Conservation (phyloP, 2,888 invertebrate species). For the Pyrgus malvae region DNA sequence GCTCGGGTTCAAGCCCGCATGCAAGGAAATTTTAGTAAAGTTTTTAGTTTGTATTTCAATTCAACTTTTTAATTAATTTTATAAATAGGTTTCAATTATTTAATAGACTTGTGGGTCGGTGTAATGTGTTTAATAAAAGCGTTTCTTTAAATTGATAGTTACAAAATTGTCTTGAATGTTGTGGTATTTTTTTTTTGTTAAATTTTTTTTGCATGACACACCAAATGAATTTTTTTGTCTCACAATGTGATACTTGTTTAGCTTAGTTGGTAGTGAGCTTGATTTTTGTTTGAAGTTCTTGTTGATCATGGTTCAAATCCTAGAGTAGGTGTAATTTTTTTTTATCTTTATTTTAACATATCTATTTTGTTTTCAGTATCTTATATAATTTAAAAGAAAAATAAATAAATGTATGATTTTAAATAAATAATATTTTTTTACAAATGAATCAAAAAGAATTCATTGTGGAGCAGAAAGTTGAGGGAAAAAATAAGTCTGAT, state of each 20-base stretch:
- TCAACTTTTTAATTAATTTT: too few relatives aligned
- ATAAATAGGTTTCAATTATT: too few relatives aligned
- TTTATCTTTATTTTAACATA: constrained; percentile 28
- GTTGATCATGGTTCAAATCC: constrained; percentile 34
- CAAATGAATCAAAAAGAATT: constrained; percentile 33
- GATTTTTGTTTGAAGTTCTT: constrained; percentile 7
- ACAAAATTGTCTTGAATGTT: too few relatives aligned
- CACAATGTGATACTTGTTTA: not conserved
- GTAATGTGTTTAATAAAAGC: too few relatives aligned
- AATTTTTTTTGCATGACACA: not conserved
- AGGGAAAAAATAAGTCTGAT: constrained; percentile 28
- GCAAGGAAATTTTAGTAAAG: too few relatives aligned
- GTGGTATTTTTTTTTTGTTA: constrained; percentile 21
- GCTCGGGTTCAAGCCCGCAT: constrained; percentile 11
- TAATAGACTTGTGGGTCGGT: too few relatives aligned
- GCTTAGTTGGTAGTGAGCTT: not conserved
- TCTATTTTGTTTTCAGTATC: constrained; percentile 31
- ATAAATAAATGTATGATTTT: constrained; percentile 25
- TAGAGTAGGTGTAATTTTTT: constrained; percentile 17
- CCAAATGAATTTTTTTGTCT: not conserved
- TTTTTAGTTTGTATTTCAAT: not conserved
- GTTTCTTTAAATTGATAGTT: not conserved
- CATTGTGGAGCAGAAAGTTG: constrained; percentile 25
- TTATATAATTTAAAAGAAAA: constrained; percentile 25
- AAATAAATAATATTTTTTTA: constrained; percentile 19